phyloP scores from a whole-genome alignment of 2,888 invertebrate species.

The Orthosia gothica region DNA sequence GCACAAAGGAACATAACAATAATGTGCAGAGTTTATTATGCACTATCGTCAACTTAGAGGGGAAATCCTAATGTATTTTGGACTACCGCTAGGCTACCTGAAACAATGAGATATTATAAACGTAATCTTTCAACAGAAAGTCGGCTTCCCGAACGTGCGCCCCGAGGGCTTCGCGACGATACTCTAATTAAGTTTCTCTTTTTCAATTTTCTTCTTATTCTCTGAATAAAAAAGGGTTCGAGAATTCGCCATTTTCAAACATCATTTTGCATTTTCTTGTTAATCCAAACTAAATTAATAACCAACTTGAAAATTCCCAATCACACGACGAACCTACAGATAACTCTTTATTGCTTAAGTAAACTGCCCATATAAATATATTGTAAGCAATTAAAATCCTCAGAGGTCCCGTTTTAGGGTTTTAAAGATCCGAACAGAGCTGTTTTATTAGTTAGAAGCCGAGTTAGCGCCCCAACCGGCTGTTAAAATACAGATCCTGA shows the following conservation, averaged over 20 bases:
- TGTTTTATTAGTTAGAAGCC: constrained; percentile 62
- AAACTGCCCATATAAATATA: constrained; percentile 63
- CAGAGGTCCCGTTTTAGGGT: constrained; percentile 49
- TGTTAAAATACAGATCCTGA: constrained; percentile 63
- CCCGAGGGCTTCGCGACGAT: constrained; percentile 14
- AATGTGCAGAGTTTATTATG: constrained; percentile 8
- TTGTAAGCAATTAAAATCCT: constrained; percentile 57
- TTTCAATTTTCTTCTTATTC: constrained; percentile 34
- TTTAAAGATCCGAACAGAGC: constrained; percentile 51
- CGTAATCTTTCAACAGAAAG: background rate
- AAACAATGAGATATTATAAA: background rate
- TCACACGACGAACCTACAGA: constrained; percentile 12
- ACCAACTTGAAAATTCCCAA: no score
- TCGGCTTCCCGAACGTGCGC: constrained; percentile 8
- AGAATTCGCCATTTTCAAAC: background rate
- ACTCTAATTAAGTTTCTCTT: constrained; percentile 39
- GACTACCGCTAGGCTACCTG: background rate
- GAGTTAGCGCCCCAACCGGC: constrained; percentile 52
- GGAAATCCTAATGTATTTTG: background rate
- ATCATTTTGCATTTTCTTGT: background rate
- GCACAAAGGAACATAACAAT: constrained; percentile 23
- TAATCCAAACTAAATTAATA: constrained; percentile 36
- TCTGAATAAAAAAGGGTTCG: constrained; percentile 10
- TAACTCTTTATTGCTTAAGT: constrained; percentile 55
- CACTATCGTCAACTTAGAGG: background rate